A percentile compares a stretch with the other conserved stretches of the same genome.
Evolutionary conservation across 30 jellyfish, hydroid and myxozoan genomes (phyloP).

Genomic region (Turritopsis rubra): DNA sequence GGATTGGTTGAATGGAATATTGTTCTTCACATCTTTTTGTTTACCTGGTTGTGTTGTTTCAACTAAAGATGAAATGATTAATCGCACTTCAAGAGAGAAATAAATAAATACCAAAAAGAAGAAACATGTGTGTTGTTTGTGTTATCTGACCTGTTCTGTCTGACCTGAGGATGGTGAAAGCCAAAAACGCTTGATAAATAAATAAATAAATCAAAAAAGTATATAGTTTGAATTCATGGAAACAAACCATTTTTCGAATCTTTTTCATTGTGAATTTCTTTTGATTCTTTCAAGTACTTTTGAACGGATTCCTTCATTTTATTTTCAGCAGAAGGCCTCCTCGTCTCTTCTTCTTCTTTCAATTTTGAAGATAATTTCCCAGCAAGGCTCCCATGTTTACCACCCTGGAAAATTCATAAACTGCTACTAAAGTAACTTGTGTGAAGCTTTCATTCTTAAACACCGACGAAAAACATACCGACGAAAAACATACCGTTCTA

Average conservation of each 20-base stretch:
- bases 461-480: too few relatives aligned
- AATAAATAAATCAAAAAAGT: too few relatives aligned
- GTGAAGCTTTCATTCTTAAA: too few relatives aligned
- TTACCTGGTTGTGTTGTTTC: background rate
- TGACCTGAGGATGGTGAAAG: too few relatives aligned
- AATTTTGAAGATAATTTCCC: background rate
- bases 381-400: background rate
- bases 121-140: too few relatives aligned
- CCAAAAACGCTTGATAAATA: too few relatives aligned
- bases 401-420: background rate
- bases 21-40: too few relatives aligned
- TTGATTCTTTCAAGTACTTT: slow-evolving; percentile 2
- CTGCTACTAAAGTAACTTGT: too few relatives aligned
- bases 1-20: background rate
- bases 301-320: slow-evolving; percentile 7
- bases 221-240: too few relatives aligned
- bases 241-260: background rate
- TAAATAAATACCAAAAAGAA: background rate
- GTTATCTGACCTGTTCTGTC: too few relatives aligned
- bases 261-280: slow-evolving; percentile 1
- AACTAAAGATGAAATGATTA: background rate
- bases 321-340: background rate
- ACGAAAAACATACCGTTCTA: background rate
- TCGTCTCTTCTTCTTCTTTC: background rate
- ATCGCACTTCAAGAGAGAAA: background rate